Percentiles rank a stretch among this genome's conserved stretches.
Evolutionary conservation across 2,888 invertebrate genomes (phyloP).

Genomic region (Cerceris rybyensis): DNA sequence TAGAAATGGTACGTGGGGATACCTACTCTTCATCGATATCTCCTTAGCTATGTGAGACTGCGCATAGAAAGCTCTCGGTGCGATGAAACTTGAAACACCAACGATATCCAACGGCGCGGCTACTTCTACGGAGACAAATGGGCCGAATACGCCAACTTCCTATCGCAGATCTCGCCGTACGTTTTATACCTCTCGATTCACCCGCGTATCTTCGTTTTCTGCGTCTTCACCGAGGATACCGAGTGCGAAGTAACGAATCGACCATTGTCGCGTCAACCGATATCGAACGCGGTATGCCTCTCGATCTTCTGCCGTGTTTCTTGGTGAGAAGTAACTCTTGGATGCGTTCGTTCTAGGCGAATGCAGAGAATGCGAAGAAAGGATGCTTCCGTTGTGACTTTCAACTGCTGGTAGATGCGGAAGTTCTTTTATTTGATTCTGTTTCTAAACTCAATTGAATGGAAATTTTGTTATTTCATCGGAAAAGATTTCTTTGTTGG

Average conservation of each 20-base stretch:
- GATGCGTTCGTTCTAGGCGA: conserved; percentile 46
- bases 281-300: conserved; percentile 13
- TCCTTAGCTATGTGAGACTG: not conserved
- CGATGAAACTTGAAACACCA: conserved; percentile 26
- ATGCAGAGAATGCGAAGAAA: conserved; percentile 43
- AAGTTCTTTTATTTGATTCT: too few relatives aligned
- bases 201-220: conserved; percentile 17
- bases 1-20: too few relatives aligned
- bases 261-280: conserved; percentile 63
- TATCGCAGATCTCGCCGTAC: conserved; percentile 44
- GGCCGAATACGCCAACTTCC: conserved; percentile 47
- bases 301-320: conserved; percentile 36
- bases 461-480: too few relatives aligned
- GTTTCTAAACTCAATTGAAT: too few relatives aligned
- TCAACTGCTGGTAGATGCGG: not conserved
- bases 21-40: too few relatives aligned
- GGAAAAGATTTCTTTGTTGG: too few relatives aligned
- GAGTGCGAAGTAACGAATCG: conserved; percentile 65
- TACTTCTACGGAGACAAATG: conserved; percentile 68
- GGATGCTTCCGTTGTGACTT: conserved; percentile 1
- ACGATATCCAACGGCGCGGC: conserved; percentile 37
- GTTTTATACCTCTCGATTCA: conserved; percentile 42
- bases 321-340: conserved; percentile 15
- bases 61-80: conserved; percentile 11
- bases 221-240: conserved; percentile 36